A percentile compares a stretch with the other conserved stretches of the same genome.
These are phyloP conservation scores for Thalassarche chlororhynchos DNA, from an alignment of 2,113 vertebrate genomes.

Conservation along the genomic window DNA sequence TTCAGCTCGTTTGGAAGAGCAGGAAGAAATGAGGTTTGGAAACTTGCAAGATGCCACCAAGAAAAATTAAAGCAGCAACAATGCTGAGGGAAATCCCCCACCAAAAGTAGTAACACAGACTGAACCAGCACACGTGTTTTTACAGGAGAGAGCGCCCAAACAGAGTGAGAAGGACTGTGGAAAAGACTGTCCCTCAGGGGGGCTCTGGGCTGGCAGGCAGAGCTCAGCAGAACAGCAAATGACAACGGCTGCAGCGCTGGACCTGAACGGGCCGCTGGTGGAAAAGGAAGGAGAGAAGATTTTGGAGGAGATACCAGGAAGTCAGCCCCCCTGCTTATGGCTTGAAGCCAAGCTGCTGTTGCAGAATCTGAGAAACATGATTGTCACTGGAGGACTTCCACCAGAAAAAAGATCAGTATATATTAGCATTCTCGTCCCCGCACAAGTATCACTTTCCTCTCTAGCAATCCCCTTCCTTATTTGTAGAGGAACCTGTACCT, in stretches of 20 bases:
- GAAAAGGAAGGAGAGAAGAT: neutral
- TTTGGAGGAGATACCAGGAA: neutral
- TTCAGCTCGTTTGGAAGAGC: neutral
- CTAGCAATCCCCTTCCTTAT: neutral
- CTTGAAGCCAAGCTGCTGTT: neutral
- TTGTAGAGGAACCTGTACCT: neutral
- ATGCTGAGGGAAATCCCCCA: neutral
- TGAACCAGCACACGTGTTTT: rapidly evolving
- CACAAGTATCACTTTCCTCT: neutral
- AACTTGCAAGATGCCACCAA: neutral
- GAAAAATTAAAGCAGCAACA: neutral
- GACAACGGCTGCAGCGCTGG: neutral
- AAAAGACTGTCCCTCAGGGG: neutral
- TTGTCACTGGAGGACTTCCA: neutral
- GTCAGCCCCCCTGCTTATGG: neutral
- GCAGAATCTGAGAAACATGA: neutral
- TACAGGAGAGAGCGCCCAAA: too few species aligned
- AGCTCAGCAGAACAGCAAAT: neutral
- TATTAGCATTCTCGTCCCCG: neutral
- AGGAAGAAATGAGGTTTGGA: neutral
- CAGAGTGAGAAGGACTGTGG: neutral
- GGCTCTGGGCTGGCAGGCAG: neutral
- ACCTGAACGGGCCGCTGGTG: rapidly evolving
- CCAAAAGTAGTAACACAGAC: rapidly evolving
- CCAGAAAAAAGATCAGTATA: rapidly evolving